phyloP scores from a whole-genome alignment of 2,797 vertebrate species.

The Holocentrus rufus region DNA sequence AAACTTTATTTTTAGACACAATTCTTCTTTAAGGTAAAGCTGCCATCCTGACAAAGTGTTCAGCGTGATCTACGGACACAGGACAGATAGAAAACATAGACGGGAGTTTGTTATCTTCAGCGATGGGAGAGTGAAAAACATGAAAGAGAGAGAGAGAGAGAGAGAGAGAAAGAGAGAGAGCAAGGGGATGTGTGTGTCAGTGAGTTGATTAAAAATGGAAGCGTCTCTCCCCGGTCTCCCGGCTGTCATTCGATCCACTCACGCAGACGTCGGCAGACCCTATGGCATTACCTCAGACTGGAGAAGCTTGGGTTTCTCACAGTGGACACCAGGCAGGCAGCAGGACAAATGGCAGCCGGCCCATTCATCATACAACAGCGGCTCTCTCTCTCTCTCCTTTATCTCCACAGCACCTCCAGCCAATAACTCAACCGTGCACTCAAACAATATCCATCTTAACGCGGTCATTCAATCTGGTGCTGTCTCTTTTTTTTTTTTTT shows the following conservation, averaged over 20 bases:
- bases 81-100: not conserved
- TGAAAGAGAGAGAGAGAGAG: slow-evolving; percentile 3
- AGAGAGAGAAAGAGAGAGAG: slow-evolving; percentile 14
- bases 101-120: slow-evolving; percentile 24
- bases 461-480: not conserved
- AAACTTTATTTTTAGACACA: not conserved
- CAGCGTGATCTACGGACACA: not conserved
- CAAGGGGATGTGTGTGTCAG: slow-evolving; percentile 23
- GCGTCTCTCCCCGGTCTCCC: slow-evolving; percentile 44
- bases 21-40: not conserved
- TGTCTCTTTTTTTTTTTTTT: not conserved
- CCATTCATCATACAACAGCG: slow-evolving; percentile 45
- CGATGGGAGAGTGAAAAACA: not conserved
- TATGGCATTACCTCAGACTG: slow-evolving; percentile 68
- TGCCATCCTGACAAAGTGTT: slow-evolving; percentile 7
- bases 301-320: slow-evolving; percentile 71
- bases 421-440: slow-evolving; percentile 15
- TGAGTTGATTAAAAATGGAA: slow-evolving; percentile 72
- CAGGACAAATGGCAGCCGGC: slow-evolving; percentile 53
- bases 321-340: slow-evolving; percentile 37
- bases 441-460: slow-evolving; percentile 5
- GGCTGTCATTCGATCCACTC: slow-evolving; percentile 71
- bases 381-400: slow-evolving; percentile 10
- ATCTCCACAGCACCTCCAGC: slow-evolving; percentile 1
- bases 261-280: slow-evolving; percentile 42